A percentile compares a stretch with the other conserved stretches of the same genome.
Evolutionary conservation across 2,113 vertebrate genomes (phyloP).

Genomic region (Jacana jacana): DNA sequence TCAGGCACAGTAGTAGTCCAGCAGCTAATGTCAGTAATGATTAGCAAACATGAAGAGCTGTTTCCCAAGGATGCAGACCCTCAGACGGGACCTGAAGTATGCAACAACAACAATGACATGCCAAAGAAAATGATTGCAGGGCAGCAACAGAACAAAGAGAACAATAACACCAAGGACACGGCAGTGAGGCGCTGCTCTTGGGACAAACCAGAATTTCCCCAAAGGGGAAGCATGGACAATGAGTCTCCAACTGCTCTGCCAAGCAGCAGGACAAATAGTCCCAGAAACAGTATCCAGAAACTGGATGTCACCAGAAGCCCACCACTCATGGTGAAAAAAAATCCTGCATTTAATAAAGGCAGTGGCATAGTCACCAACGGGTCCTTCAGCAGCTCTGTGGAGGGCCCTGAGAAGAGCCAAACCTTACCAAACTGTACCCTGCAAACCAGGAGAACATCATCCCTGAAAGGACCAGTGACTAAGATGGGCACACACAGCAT

Average conservation of each 20-base stretch:
- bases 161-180: slow-evolving; percentile 81
- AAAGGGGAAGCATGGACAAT: slow-evolving; percentile 77
- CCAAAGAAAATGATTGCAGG: slow-evolving; percentile 70
- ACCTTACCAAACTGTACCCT: slow-evolving; percentile 75
- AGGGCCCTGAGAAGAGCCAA: slow-evolving; percentile 83
- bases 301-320: slow-evolving; percentile 88
- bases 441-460: slow-evolving; percentile 79
- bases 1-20: slow-evolving; percentile 93
- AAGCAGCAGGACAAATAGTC: slow-evolving; percentile 82
- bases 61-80: slow-evolving; percentile 84
- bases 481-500: slow-evolving; percentile 92
- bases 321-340: slow-evolving; percentile 90
- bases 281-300: slow-evolving; percentile 82
- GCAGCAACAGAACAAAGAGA: slow-evolving; percentile 87
- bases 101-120: slow-evolving; percentile 88
- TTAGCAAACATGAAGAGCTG: slow-evolving; percentile 86
- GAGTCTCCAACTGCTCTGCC: slow-evolving; percentile 74
- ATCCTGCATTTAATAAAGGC: slow-evolving; percentile 93
- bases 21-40: slow-evolving; percentile 96
- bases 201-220: slow-evolving; percentile 85
- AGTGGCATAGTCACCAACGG: slow-evolving; percentile 97
- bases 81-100: slow-evolving; percentile 71
- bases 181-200: slow-evolving; percentile 83
- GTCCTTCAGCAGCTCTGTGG: slow-evolving; percentile 90
- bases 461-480: slow-evolving; percentile 85